Evolutionary conservation across 2,888 invertebrate species (phyloP), one percentile per base, ranked within the genome.

Genomic region (Cataglyphis albicans): DNA sequence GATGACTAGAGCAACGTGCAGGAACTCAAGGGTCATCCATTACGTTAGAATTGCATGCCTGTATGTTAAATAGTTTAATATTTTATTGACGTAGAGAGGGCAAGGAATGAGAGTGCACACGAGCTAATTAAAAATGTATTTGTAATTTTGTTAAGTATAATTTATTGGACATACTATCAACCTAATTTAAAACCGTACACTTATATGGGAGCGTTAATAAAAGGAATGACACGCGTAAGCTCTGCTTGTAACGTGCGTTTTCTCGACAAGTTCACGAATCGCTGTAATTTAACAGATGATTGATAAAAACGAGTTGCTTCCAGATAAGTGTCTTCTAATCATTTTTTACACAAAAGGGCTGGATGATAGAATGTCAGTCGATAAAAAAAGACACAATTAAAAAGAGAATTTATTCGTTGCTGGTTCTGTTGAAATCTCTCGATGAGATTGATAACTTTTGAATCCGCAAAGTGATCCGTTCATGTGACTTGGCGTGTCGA

Each of bases 241-340:
- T 10, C 44, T 12, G 12, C 29, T 35, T 18, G 44, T 35, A 70
- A 70, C 59, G 35, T 35, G 59, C 32, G 6, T 52, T 59, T 59
- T n/a, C 57, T 61, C 59, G 78, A 80, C 78, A 72, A 61, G 70
- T 61, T 78, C 44, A 70, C 52, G 59, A 70, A 70, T 78, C 59
- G 78, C 21, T 59, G 70, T 70, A 78, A 70, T 78, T 78, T 78
- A 44, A 41, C 67, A 44, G 72, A 80, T 80, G 78, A 80, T 80
- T 72, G 72, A 80, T 72, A 80, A 72, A 80, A 72, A 80, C 44
- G 72, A 59, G 72, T 44, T 44, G 25, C 35, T 44, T 25, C 25
- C 25, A 21, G 35, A 59, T 55, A 57, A 15, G 9, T 25, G 59
- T 61, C 63, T 75, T 64, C 44, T 25, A 52, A n/a, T 9, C 41